Percentiles rank a stretch among this genome's conserved stretches.
Conservation (phyloP, 2,888 invertebrate species). For the Pelosia muscerda region DNA sequence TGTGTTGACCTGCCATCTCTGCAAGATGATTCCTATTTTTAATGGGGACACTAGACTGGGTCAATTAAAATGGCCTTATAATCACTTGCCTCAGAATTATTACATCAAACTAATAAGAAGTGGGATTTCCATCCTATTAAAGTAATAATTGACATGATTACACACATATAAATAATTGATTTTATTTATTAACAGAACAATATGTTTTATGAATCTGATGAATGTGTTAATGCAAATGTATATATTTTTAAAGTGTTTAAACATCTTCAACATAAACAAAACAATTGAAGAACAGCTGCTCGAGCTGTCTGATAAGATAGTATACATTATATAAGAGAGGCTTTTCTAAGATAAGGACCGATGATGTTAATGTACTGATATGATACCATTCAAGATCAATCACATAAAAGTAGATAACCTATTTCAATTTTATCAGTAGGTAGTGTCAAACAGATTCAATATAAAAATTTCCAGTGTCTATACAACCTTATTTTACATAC, state of each 20-base stretch:
- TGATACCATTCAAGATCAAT: not conserved
- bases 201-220: not conserved
- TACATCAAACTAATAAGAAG: conserved; percentile 16
- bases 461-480: conserved; percentile 7
- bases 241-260: not conserved
- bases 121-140: conserved; percentile 10
- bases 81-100: conserved; percentile 43
- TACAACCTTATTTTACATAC: conserved; percentile 22
- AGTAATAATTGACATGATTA: conserved; percentile 4
- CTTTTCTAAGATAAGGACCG: conserved; percentile 7
- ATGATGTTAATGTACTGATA: not conserved
- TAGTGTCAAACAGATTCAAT: not conserved
- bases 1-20: conserved; percentile 47
- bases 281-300: not conserved
- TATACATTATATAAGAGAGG: not conserved
- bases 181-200: not conserved
- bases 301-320: not conserved
- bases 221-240: not conserved
- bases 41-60: conserved; percentile 76
- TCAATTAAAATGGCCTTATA: conserved; percentile 74
- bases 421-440: not conserved
- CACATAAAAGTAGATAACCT: not conserved
- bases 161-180: not conserved
- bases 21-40: conserved; percentile 52
- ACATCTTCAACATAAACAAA: not conserved